Evolutionary conservation across 2,797 vertebrate species (phyloP), one percentile per base, ranked within the genome.

Genomic region (Catostomus latipinnis): DNA sequence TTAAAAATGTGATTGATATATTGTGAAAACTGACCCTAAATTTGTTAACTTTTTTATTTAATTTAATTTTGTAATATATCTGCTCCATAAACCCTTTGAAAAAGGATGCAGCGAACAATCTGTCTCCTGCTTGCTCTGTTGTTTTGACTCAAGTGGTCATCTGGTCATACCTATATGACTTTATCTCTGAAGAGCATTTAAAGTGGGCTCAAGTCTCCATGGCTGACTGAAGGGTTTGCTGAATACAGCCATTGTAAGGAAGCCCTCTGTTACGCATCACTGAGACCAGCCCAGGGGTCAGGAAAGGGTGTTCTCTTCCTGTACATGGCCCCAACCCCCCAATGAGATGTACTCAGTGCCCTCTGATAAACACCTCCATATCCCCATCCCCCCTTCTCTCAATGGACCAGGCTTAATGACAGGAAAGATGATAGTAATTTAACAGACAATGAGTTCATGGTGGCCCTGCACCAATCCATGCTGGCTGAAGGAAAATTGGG

Each of bases 241-340:
- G 86, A 88, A 81, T 87, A 88, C 88, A 86, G 82, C 78, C 82
- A 76, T 85, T 88, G 66, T 77, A 76, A 84, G 82, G 77, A 91
- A 91, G 92, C 87, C 82, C 1, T 89, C 88, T 13, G 71, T 74
- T 82, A 86, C 78, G 83, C 82, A 62, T 86, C 85, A 82, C 66
- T 90, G 71, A 88, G 87, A 75, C 83, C 83, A 90, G 91, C 81
- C 87, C 72, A 69, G 60, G 70, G 80, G 82, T 46, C 89, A 91
- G 93, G 93, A 92, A 92, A 91, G 91, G 92, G 91, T 88, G 92
- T 88, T 81, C 82, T 83, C 84, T 93, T 94, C 93, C 93, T 93
- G 91, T 88, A 87, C 82, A 70, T 65, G 56, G 52, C 84, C 63
- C 80, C 88, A 89, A 80, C 56, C 73, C 74, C 45, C 56, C 8